phyloP scores from a whole-genome alignment of 2,113 vertebrate species.

The Mystacornis crossleyi region DNA sequence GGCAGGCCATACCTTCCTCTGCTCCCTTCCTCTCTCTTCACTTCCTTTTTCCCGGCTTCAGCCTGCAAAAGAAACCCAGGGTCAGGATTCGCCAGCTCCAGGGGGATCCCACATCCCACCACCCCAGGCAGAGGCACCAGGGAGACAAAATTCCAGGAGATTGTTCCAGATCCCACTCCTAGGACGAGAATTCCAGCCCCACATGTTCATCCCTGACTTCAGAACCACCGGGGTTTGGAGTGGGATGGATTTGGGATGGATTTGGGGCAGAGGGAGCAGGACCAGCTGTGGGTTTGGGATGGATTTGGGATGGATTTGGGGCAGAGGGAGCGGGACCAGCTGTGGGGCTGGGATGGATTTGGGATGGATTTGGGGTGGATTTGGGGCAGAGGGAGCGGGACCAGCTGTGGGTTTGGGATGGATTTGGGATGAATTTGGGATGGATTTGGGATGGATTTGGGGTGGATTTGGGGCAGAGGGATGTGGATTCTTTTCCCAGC shows the following conservation, averaged over 20 bases:
- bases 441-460: not conserved
- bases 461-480: too few relatives aligned
- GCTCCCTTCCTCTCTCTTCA: conserved; percentile 31
- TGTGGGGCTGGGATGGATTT: too few relatives aligned
- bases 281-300: too few relatives aligned
- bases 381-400: too few relatives aligned
- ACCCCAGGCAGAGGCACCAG: not conserved
- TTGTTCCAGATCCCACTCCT: not conserved
- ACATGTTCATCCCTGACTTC: not conserved
- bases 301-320: too few relatives aligned
- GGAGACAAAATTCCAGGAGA: not conserved
- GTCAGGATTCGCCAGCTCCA: not conserved
- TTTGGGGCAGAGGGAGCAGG: not conserved
- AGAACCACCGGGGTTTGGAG: not conserved
- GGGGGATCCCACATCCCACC: not conserved
- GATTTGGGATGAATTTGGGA: not conserved
- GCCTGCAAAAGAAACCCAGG: conserved; percentile 57
- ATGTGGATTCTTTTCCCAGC: too few relatives aligned
- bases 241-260: not conserved
- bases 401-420: not conserved
- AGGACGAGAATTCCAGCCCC: not conserved
- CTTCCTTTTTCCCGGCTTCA: conserved; percentile 26
- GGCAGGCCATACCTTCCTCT: conserved; percentile 53
- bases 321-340: too few relatives aligned
- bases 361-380: not conserved